A percentile compares a stretch with the other conserved stretches of the same genome.
These are phyloP conservation scores for Syngnathoides biaculeatus DNA, from an alignment of 2,113 vertebrate genomes.

Conservation along the genomic window DNA sequence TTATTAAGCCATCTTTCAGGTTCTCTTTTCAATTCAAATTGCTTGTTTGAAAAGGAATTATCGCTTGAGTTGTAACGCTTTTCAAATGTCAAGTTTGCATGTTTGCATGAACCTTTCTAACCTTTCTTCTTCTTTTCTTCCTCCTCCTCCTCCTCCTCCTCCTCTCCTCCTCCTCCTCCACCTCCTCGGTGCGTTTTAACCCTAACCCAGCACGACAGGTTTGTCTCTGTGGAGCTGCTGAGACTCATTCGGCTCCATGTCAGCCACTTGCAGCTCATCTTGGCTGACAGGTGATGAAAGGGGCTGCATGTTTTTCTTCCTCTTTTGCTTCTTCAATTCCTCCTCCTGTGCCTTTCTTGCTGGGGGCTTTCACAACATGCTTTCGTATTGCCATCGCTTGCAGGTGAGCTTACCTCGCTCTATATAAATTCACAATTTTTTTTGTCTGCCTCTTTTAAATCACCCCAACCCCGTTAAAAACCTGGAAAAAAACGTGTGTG, in stretches of 20 bases:
- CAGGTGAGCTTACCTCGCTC: too few species aligned
- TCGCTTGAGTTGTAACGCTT: too few species aligned
- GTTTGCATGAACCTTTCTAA: not conserved
- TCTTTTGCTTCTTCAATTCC: not conserved
- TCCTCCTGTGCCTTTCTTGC: not conserved
- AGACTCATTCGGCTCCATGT: constrained; percentile 63
- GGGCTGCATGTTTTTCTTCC: constrained; percentile 35
- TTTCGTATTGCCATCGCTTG: too few species aligned
- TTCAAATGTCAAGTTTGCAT: not conserved
- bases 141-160: too few species aligned
- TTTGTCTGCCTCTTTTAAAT: too few species aligned
- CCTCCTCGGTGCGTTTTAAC: too few species aligned
- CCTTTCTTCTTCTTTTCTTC: not conserved
- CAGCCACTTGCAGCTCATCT: constrained; percentile 58
- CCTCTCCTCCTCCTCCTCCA: not conserved
- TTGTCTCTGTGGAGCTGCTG: constrained; percentile 72
- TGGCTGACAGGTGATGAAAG: constrained; percentile 77
- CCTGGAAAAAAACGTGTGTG: too few species aligned
- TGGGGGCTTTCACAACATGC: not conserved
- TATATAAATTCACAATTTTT: too few species aligned
- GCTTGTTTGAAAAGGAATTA: too few species aligned
- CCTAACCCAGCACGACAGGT: constrained; percentile 63
- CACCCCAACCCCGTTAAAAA: too few species aligned
- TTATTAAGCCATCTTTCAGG: too few species aligned
- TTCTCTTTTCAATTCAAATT: too few species aligned